These are phyloP conservation scores for Mirza zaza DNA, from an alignment of 2,113 vertebrate genomes.

Conservation along the genomic window DNA sequence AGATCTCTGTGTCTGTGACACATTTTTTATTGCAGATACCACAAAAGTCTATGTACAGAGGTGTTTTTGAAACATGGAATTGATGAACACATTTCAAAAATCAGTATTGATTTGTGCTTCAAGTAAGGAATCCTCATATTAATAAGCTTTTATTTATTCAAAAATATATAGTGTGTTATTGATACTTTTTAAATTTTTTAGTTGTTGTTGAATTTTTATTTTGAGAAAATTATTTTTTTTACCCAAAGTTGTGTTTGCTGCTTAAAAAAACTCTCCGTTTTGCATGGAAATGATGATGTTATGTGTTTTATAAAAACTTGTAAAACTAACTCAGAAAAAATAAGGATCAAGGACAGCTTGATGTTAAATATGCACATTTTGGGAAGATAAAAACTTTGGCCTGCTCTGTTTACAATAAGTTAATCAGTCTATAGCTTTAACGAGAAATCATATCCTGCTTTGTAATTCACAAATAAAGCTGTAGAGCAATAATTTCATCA, in stretches of 20 bases:
- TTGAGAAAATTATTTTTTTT: neutral
- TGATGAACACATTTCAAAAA: constrained; percentile 30
- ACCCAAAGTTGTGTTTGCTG: rapidly evolving
- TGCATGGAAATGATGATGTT: neutral
- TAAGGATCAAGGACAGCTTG: neutral
- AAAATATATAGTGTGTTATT: neutral
- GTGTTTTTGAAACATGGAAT: constrained; percentile 42
- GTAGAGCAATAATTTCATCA: neutral
- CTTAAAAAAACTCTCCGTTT: constrained; percentile 38
- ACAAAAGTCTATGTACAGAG: neutral
- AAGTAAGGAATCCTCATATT: neutral
- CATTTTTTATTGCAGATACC: constrained; percentile 59
- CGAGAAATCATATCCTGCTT: neutral
- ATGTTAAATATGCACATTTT: neutral
- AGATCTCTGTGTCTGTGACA: neutral
- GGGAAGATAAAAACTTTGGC: neutral
- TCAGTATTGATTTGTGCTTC: constrained; percentile 13
- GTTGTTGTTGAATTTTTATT: neutral
- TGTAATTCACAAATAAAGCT: neutral
- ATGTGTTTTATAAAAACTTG: neutral
- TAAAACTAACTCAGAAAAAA: neutral
- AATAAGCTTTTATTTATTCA: neutral
- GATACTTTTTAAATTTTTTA: neutral
- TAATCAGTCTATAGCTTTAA: neutral
- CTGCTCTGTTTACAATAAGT: neutral